Conservation (phyloP, 2,797 vertebrate genomes). For the Cyclura pinguis region DNA sequence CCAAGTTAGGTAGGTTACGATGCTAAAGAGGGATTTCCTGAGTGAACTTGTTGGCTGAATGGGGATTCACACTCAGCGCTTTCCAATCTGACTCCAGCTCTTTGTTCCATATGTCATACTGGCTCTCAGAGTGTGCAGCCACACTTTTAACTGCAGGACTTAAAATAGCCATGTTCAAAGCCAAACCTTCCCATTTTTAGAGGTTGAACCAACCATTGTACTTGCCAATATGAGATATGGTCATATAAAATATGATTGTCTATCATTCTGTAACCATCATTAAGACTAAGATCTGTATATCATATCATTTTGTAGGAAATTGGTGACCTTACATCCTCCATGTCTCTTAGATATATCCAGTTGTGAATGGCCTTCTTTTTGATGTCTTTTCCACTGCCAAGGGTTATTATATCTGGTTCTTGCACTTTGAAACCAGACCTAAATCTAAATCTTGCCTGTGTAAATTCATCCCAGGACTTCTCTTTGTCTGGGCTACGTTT, state of each 20-base stretch:
- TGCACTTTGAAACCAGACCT: rapidly evolving
- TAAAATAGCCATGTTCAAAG: background rate
- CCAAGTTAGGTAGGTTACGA: background rate
- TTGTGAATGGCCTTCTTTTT: background rate
- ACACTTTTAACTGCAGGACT: background rate
- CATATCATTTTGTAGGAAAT: background rate
- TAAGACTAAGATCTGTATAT: background rate
- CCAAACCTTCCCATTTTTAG: background rate
- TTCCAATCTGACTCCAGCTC: background rate
- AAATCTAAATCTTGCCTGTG: background rate
- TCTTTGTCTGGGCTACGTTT: background rate
- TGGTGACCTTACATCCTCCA: background rate
- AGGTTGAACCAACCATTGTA: background rate
- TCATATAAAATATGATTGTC: background rate
- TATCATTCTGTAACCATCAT: background rate
- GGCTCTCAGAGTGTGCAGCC: background rate
- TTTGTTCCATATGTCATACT: background rate
- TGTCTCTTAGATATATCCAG: rapidly evolving
- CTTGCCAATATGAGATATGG: background rate
- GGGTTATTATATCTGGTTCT: background rate
- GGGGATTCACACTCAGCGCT: background rate
- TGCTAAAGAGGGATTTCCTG: background rate
- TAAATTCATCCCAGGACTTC: background rate
- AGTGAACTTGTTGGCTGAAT: background rate
- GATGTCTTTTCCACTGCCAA: background rate